phyloP scores from a whole-genome alignment of 92 coral and sea anemone genomes.

The Scolanthus callimorphus region DNA sequence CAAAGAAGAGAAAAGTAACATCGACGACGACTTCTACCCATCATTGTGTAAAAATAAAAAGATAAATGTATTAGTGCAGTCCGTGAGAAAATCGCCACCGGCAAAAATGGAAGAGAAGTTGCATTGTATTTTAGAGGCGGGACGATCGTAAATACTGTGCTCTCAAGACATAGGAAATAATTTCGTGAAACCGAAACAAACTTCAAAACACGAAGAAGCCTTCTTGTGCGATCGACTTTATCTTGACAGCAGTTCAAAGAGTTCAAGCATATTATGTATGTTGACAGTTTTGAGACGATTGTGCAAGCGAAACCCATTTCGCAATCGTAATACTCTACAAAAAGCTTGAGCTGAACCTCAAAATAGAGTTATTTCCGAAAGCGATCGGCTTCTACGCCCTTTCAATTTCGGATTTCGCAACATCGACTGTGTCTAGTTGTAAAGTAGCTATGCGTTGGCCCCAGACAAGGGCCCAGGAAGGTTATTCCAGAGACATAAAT shows the following conservation, averaged over 20 bases:
- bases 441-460: too few species aligned
- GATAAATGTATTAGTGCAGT: too few species aligned
- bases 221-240: slow-evolving; percentile 1
- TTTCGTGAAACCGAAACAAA: too few species aligned
- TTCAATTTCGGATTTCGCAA: not conserved
- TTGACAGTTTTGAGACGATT: slow-evolving; percentile 22
- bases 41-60: too few species aligned
- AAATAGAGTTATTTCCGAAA: not conserved
- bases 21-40: too few species aligned
- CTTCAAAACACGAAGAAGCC: not conserved
- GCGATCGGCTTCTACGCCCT: not conserved
- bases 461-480: not conserved
- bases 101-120: too few species aligned
- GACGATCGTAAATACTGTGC: too few species aligned
- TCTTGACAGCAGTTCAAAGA: not conserved
- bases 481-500: not conserved
- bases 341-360: not conserved
- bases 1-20: too few species aligned
- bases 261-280: slow-evolving; percentile 11
- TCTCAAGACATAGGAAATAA: too few species aligned
- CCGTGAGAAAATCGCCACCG: too few species aligned
- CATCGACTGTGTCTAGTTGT: too few species aligned
- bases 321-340: slow-evolving; percentile 9
- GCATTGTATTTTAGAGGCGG: too few species aligned
- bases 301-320: slow-evolving; percentile 19